Conservation (phyloP, 2,888 invertebrate genomes). For the Nebria salina region DNA sequence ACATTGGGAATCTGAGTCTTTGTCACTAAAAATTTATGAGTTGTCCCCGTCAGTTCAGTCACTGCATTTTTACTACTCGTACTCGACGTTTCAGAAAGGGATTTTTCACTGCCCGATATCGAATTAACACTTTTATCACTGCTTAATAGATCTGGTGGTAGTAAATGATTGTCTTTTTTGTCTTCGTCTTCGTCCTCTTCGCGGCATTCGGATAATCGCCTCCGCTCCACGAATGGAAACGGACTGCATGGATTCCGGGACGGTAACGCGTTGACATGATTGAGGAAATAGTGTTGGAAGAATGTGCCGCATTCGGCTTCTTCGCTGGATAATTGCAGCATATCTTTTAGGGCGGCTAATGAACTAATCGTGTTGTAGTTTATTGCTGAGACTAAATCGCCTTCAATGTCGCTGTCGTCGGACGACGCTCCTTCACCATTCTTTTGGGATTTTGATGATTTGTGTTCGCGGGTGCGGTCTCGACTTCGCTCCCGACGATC, state of each 20-base stretch:
- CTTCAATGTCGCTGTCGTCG: constrained; percentile 70
- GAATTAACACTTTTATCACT: constrained; percentile 47
- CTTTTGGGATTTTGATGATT: constrained; percentile 29
- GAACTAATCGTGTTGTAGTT: constrained; percentile 78
- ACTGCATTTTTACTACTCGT: constrained; percentile 61
- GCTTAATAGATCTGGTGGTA: constrained; percentile 19
- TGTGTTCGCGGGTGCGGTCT: background rate
- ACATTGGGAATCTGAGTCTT: constrained; percentile 62
- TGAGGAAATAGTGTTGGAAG: constrained; percentile 75
- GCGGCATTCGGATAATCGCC: constrained; percentile 82
- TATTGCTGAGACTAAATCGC: constrained; percentile 72
- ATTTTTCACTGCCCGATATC: constrained; percentile 61
- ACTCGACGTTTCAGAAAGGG: constrained; percentile 59
- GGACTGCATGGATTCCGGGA: constrained; percentile 67
- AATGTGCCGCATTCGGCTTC: constrained; percentile 59
- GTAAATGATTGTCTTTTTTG: constrained; percentile 52
- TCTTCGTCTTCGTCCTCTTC: constrained; percentile 85
- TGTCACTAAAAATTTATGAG: constrained; percentile 67
- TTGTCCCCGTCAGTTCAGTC: constrained; percentile 62
- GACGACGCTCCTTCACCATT: constrained; percentile 49
- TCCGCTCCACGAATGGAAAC: constrained; percentile 68
- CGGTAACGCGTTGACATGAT: constrained; percentile 76
- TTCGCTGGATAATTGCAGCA: constrained; percentile 69
- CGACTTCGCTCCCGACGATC: constrained; percentile 22
- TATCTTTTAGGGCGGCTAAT: constrained; percentile 74